Evolutionary conservation across 2,888 invertebrate genomes (phyloP), one percentile per base, ranked within the genome.

Genomic region (Gerris lacustris): DNA sequence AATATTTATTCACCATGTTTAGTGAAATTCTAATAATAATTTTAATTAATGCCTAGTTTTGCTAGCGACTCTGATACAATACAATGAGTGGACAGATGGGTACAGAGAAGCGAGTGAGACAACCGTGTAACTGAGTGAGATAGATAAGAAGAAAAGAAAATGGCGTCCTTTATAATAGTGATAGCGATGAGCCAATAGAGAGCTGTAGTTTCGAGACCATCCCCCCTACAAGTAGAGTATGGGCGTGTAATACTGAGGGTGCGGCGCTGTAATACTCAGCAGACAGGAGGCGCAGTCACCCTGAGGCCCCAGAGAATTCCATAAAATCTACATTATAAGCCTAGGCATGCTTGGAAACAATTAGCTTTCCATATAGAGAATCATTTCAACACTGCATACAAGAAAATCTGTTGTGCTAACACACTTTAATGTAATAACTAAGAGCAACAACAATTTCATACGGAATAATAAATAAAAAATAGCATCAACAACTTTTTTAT

Each of bases 91-190:
- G 15, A 55, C 55, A 55, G 55, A 55, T 55, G 55, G 2, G 55
- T 9, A 55, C 31, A 31, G 31, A 55, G 55, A 15, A 15, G 9
- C 11, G 55, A 55, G 15, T 11, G 9, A 55, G 11, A 55, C 55
- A 55, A 9, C 9, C 5, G 55, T 55, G 55, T 15, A 55, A 15
- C 15, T 55, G 15, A 11, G 9, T 11, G 55, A 55, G 9, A 55
- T 11, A 15, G 15, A 55, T 55, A 55, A 55, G 55, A 55, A 55
- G 55, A 55, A 55, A 15, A 15, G 15, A 55, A 55, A 55, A 55
- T 55, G 55, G 55, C 55, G 55, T 55, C 55, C 15, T 55, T 55
- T 55, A 55, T 55, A 55, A 55, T 55, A 55, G 55, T 55, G 55
- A 55, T 55, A 55, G 55, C 15, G 55, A 55, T 55, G 55, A 55